Evolutionary conservation across 2,888 invertebrate species (phyloP).

Genomic region (Campoletis raptor): DNA sequence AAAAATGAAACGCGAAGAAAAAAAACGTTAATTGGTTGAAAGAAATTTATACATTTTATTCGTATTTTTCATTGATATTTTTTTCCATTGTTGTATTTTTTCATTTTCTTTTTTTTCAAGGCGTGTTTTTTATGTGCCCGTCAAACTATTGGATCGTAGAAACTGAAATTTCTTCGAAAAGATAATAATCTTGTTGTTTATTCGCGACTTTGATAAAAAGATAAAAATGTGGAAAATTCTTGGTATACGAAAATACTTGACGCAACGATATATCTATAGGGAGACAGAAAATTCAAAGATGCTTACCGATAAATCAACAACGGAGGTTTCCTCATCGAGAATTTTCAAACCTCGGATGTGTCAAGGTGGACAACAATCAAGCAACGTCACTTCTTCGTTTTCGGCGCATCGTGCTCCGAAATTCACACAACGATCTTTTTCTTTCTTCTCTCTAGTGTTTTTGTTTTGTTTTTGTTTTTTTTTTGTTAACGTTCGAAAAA

Average conservation of each 20-base stretch:
- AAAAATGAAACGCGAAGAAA: background rate
- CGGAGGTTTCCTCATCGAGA: conserved; percentile 61
- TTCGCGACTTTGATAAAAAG: conserved; percentile 8
- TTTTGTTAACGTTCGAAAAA: background rate
- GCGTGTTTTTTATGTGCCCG: no score
- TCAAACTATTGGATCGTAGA: background rate
- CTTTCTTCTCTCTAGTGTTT: background rate
- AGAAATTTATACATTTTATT: background rate
- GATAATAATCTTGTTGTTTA: background rate
- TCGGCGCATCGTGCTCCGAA: conserved; percentile 63
- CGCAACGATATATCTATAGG: background rate
- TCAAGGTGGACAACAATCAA: conserved; percentile 48
- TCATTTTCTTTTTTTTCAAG: background rate
- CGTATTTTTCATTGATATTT: background rate
- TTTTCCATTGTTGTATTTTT: background rate
- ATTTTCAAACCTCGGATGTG: conserved; percentile 45
- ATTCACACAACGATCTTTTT: conserved; percentile 41
- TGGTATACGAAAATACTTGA: background rate
- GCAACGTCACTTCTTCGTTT: conserved; percentile 57
- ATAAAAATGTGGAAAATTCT: conserved; percentile 23
- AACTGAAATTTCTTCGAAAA: background rate
- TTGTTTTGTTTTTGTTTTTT: background rate
- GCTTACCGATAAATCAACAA: conserved; percentile 59
- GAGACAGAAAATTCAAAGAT: conserved; percentile 19
- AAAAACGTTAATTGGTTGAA: background rate